Base-by-base conservation (phyloP, 2,888 invertebrate genomes). In the Arge pagana region DNA sequence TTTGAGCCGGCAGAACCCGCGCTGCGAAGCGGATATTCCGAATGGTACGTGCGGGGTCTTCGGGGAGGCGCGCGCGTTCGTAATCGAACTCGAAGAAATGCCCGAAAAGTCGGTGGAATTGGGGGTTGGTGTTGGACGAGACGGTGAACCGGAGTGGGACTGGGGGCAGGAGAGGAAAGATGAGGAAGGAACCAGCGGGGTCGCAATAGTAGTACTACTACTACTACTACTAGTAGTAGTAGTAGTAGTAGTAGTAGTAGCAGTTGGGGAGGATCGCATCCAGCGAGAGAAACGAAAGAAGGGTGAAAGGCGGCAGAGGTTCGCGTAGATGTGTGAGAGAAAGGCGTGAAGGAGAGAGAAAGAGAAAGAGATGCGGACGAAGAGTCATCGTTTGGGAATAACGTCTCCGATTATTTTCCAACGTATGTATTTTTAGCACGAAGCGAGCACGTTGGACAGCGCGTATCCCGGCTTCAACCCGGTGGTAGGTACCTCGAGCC, bases 321-420 rank as follows among this genome's bases (percentile, higher is more conserved):
- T 50, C 30, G 30, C 15, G 41, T 26, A 50, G n/a, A 49, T 35
- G 57, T 54, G 55, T 53, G 60, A 53, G 52, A 50, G 53, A 45
- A 31, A 53, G 59, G 53, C 55, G 57, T 54, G 50, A 56, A 55
- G 59, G 55, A 54, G 45, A 41, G 52, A 52, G 54, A 52, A 56
- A 60, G 58, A 45, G 45, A 33, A 21, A 16, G 45, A 19, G 45
- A n/a, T n/a, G n/a, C n/a, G n/a, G n/a, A n/a, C n/a, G n/a, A n/a
- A 11, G 33, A 45, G 45, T 45, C 45, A 35, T 45, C 35, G 35
- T 45, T 31, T 33, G 45, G 45, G 45, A n/a, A 45, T 45, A 45
- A 45, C 45, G 42, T 30, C 35, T 57, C 58, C 55, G 57, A 65
- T 64, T 65, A 65, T 65, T 62, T 62, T 57, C 60, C 62, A 58